Base-by-base conservation (phyloP, 2,113 vertebrate genomes). In the Rhombomys opimus region DNA sequence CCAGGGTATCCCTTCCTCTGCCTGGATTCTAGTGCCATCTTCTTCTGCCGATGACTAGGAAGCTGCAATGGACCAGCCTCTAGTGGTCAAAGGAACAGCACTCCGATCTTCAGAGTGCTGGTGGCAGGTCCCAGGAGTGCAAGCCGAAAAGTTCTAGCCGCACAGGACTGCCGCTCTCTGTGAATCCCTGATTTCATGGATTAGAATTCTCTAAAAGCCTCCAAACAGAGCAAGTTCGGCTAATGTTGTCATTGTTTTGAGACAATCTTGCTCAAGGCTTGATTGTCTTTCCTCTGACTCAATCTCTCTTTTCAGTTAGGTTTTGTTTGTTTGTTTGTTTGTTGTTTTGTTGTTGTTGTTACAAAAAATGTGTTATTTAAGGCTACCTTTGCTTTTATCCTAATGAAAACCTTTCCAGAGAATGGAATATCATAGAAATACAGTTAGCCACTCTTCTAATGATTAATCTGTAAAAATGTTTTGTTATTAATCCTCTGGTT, bases 401-500 rank as follows among this genome's bases (percentile, higher is more conserved):
- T 65, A 27, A 91, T n/a, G 30, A 57, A 72, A 96, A 87, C 73
- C 38, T 92, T 75, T 90, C 78, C 35, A 82, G 81, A 80, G 46
- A 81, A 78, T 46, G 68, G 63, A 35, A 89, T 11, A 59, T 82
- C 46, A 68, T 18, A 46, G 72, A 54, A 75, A 18, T 72, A 86
- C 20, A 88, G 5, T 52, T 15, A 92, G 18, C 32, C 20, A 41
- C 72, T 68, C 73, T 86, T 94, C 59, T 77, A 94, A 72, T 87
- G 75, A 57, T 81, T 20, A 35, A 14, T 50, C 46, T 77, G 86
- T 70, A 80, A 3, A 50, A 38, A 52, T 89, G 38, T 88, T 82
- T 84, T 84, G 41, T 68, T 76, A 65, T 94, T 91, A 89, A 35
- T 95, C 22, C 2, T 96, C 50, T 87, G 46, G 9, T 85, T 73